Evolutionary conservation across 2,888 invertebrate genomes (phyloP), one percentile per base, ranked within the genome.

Genomic region (Argyresthia albistria): DNA sequence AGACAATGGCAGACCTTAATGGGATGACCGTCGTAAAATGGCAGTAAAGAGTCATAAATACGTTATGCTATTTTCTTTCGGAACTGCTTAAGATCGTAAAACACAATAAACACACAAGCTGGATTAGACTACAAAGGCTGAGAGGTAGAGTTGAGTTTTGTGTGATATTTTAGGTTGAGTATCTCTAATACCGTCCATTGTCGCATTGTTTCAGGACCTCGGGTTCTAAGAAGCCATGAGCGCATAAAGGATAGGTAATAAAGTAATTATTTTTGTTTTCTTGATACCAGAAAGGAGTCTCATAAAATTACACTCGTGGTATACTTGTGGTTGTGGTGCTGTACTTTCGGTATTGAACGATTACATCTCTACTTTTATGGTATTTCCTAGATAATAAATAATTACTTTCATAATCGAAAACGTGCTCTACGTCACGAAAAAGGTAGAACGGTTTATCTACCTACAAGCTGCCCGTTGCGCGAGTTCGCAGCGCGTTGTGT

Each of bases 21-120:
- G 64, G 63, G 55, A 61, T 60, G 62, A 47, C 57, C 60, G 57
- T 59, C 63, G 63, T 69, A 65, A 66, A 67, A 63, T 60, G 63
- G 63, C 64, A 63, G 59, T 56, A 63, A 56, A 65, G 60, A 54
- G 55, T 58, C 58, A 61, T 59, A 60, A 58, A 59, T 11, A 14
- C 39, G 50, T 39, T 39, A 25, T 35, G 35, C 50, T 35, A 50
- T 42, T 50, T 46, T 46, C 14, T 39, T 15, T 48, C n/a, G 8
- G 15, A 36, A 25, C 12, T 35, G 10, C 7, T 12, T 35, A 47
- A 47, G 25, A 36, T 15, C 14, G 9, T 8, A 15, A 48, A 48
- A 15, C 9, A 7, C 12, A 48, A 36, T 1, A 9, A 3, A 9
- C 14, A 10, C 11, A 35, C 37, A 12, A 14, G 9, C 14, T 11